Evolutionary conservation across 2,797 vertebrate genomes (phyloP).

Genomic region (Peromyscus eremicus): DNA sequence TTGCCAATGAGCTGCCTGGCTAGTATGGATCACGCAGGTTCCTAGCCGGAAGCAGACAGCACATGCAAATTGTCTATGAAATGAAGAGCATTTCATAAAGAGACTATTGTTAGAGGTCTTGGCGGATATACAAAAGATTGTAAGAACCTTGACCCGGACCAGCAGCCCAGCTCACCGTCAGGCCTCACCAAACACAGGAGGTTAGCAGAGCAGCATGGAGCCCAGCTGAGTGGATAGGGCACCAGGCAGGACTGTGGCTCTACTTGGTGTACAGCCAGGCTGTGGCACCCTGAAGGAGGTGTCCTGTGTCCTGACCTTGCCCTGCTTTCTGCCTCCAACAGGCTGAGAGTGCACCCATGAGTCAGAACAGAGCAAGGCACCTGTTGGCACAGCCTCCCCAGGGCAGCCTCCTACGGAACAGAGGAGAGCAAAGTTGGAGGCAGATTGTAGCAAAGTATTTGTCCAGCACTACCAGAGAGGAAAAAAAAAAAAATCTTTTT

Average conservation of each 20-base stretch:
- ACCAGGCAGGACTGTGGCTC: not conserved
- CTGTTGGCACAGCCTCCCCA: not conserved
- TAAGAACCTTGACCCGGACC: not conserved
- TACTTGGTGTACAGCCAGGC: not conserved
- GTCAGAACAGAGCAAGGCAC: not conserved
- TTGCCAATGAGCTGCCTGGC: not conserved
- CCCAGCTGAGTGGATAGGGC: not conserved
- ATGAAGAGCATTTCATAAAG: not conserved
- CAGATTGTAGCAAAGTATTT: not conserved
- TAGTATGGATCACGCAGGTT: not conserved
- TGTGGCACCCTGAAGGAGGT: not conserved
- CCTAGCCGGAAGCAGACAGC: constrained; percentile 8
- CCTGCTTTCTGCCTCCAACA: not conserved
- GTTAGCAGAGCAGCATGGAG: not conserved
- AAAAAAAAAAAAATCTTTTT: not conserved
- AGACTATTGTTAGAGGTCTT: not conserved
- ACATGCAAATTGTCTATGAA: not conserved
- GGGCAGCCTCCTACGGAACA: not conserved
- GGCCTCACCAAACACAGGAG: not conserved
- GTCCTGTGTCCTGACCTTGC: not conserved
- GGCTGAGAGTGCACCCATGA: rapidly evolving
- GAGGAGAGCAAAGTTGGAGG: not conserved
- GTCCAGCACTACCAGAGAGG: not conserved
- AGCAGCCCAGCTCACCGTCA: not conserved
- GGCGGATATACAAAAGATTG: not conserved